These are phyloP conservation scores for Ashinkailepas kermadecensis DNA, from an alignment of 2,888 invertebrate species.

Conservation along the genomic window DNA sequence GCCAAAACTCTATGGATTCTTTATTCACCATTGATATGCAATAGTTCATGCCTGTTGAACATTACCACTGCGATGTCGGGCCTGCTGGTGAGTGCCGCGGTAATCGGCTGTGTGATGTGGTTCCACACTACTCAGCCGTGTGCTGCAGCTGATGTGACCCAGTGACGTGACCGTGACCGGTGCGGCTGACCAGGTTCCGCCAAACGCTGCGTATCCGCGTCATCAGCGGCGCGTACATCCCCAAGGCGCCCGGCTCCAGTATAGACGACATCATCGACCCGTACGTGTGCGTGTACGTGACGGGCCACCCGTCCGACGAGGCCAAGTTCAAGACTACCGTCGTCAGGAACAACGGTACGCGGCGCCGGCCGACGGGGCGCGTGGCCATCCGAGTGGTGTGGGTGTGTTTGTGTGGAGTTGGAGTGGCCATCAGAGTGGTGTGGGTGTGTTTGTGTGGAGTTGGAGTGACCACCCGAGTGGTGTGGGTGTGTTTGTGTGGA, in stretches of 20 bases:
- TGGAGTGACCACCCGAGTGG: no score
- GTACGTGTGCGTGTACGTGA: slow-evolving; percentile 46
- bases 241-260: slow-evolving; percentile 46
- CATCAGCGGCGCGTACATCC: slow-evolving; percentile 52
- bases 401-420: slow-evolving; percentile 13
- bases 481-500: no score
- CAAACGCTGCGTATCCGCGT: slow-evolving; percentile 41
- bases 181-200: slow-evolving; percentile 25
- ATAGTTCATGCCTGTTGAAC: no score
- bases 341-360: slow-evolving; percentile 49
- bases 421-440: slow-evolving; percentile 10
- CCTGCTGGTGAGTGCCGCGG: no score
- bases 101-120: no score
- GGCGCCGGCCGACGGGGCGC: background rate
- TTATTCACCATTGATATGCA: no score
- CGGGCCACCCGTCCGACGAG: slow-evolving; percentile 44
- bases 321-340: slow-evolving; percentile 45
- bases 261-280: slow-evolving; percentile 49
- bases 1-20: no score
- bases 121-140: no score
- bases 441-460: no score
- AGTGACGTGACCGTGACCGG: no score
- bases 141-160: no score
- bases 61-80: no score
- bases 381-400: background rate